phyloP scores from a whole-genome alignment of 1,140 invertebrate species.

The Monochamus saltuarius region DNA sequence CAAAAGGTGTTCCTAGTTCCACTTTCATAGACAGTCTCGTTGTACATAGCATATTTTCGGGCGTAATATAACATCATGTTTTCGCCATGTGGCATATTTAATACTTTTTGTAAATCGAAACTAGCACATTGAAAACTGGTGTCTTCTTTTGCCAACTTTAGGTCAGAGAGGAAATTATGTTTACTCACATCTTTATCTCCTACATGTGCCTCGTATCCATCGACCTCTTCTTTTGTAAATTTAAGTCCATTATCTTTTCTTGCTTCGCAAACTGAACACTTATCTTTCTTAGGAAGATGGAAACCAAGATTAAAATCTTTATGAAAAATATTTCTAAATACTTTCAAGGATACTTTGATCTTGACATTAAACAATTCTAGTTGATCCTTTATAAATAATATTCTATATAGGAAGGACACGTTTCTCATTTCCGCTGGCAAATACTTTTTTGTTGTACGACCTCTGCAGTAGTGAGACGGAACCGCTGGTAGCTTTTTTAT shows the following conservation, averaged over 20 bases:
- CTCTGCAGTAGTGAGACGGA: constrained; percentile 21
- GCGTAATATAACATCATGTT: constrained; percentile 43
- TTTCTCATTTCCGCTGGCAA: constrained; percentile 14
- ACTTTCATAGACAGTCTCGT: constrained; percentile 50
- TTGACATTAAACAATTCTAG: not conserved
- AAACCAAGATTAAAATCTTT: constrained; percentile 23
- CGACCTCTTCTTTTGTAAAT: too few relatives aligned
- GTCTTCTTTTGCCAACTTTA: constrained; percentile 7
- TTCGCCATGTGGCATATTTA: constrained; percentile 41
- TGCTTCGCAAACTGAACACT: constrained; percentile 12
- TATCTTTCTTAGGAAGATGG: constrained; percentile 22
- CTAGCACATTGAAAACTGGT: constrained; percentile 16
- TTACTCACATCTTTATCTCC: constrained; percentile 21
- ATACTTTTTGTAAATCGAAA: constrained; percentile 43
- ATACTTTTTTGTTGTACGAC: constrained; percentile 16
- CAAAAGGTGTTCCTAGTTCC: constrained; percentile 40
- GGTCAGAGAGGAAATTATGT: constrained; percentile 19
- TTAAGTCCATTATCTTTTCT: not conserved
- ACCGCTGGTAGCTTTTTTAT: constrained; percentile 17
- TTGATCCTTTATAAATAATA: not conserved
- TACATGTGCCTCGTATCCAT: not conserved
- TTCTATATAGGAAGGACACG: constrained; percentile 15
- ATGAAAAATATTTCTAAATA: constrained; percentile 14
- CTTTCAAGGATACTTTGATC: constrained; percentile 17
- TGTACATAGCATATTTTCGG: constrained; percentile 49